Evolutionary conservation across 2,888 invertebrate genomes (phyloP).

Genomic region (Coenonympha arcania): DNA sequence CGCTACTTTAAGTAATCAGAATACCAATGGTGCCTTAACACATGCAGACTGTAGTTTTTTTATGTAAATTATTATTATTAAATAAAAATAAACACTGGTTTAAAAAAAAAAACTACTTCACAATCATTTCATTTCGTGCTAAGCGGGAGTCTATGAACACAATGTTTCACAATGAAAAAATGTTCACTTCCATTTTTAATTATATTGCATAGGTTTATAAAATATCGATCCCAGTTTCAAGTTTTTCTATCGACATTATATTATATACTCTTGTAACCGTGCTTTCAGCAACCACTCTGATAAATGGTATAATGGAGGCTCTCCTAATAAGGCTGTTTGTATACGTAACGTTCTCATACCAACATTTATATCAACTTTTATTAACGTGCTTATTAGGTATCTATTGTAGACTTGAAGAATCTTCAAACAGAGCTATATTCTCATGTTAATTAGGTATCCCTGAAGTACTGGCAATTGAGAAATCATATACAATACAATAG

Average conservation of each 20-base stretch:
- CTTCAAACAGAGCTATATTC: slow-evolving; percentile 14
- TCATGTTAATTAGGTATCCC: slow-evolving; percentile 21
- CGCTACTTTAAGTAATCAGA: slow-evolving; percentile 34
- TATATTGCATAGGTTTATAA: no score
- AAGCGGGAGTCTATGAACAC: no score
- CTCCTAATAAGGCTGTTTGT: neutral
- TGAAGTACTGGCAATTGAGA: slow-evolving; percentile 33
- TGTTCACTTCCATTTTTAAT: no score
- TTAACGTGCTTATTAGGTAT: slow-evolving; percentile 8
- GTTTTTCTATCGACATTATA: no score
- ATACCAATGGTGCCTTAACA: slow-evolving; percentile 68
- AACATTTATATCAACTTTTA: no score
- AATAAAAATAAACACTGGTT: slow-evolving; percentile 6
- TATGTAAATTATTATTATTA: slow-evolving; percentile 13
- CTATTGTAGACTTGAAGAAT: neutral
- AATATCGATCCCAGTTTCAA: no score
- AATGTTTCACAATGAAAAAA: no score
- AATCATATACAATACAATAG: slow-evolving; percentile 28
- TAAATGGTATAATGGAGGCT: neutral
- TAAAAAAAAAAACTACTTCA: slow-evolving; percentile 2
- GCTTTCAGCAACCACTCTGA: neutral
- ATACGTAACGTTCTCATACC: no score
- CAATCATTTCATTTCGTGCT: no score
- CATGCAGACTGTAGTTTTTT: slow-evolving; percentile 29
- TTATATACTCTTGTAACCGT: no score